Conservation (phyloP, 2,797 vertebrate species). For the Zalophus californianus region DNA sequence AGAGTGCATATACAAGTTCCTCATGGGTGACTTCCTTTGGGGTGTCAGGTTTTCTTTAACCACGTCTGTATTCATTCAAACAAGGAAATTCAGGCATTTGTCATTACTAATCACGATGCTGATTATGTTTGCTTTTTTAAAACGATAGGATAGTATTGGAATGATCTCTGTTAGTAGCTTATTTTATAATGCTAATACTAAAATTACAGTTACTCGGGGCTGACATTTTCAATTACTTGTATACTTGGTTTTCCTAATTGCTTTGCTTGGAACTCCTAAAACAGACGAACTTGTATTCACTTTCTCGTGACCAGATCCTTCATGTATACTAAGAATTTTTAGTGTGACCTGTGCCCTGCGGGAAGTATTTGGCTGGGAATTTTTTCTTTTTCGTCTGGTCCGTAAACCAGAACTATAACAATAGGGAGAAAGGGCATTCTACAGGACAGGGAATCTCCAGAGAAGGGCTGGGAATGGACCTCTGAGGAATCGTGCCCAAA, state of each 20-base stretch:
- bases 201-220: background rate
- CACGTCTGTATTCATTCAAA: background rate
- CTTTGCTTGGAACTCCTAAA: slow-evolving; percentile 21
- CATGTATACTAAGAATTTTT: background rate
- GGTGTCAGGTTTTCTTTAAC: background rate
- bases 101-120: background rate
- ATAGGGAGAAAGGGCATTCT: background rate
- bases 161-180: background rate
- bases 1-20: background rate
- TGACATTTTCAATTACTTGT: slow-evolving; percentile 32
- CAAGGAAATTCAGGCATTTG: background rate
- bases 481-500: background rate
- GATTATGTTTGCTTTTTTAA: background rate
- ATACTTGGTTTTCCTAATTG: slow-evolving; percentile 24
- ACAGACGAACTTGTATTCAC: slow-evolving; percentile 7
- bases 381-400: background rate
- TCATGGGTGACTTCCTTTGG: background rate
- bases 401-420: background rate
- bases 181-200: slow-evolving; percentile 11
- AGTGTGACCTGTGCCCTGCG: background rate
- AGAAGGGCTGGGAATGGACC: background rate
- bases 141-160: background rate
- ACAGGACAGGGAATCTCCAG: background rate
- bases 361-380: background rate
- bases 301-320: background rate